Base-by-base conservation (phyloP, 2,113 vertebrate species). In the Antigone vipio region DNA sequence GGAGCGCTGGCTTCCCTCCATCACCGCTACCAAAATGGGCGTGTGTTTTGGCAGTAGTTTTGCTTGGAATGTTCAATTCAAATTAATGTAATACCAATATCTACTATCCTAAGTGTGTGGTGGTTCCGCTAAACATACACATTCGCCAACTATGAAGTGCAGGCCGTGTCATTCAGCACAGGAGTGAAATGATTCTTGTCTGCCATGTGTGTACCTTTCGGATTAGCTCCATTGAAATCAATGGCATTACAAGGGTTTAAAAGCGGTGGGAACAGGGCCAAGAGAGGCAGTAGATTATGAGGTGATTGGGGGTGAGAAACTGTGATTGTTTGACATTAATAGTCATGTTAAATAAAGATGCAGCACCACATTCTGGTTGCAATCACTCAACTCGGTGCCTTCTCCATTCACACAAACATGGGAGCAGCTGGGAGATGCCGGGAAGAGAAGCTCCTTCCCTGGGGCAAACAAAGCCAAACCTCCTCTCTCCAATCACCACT, bases 21-120 rank as follows among this genome's bases (percentile, higher is more conserved):
- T 73, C 5, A 0, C 72, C 4, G 5, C 92, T 91, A 93, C 95
- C 76, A 84, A 92, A 91, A 75, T 1, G 10, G 40, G 62, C 89
- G 72, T 87, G 53, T 95, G 79, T 64, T 95, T 95, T 95, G 95
- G 92, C 96, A 91, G 68, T 38, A 75, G 34, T 68, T 95, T 93
- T 91, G 44, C 86, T 91, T 87, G 68, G 45, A 92, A 89, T 93
- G 88, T 84, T 94, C 78, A 50, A 35, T 84, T 90, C 83, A 86
- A 38, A 89, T 92, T 94, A 94, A 94, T 84, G 83, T 67, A 49
- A 89, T 91, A 93, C 91, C 91, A 88, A 81, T 55, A 71, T 96
- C 67, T 90, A 95, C 92, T 88, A 59, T 86, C 88, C 75, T 11
- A 4, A 90, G 23, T 59, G 82, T 93, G 72, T 52, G 17, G 44